A percentile compares a stretch with the other conserved stretches of the same genome.
Evolutionary conservation across 2,113 vertebrate genomes (phyloP).

Genomic region (Sterrhoptilus dennistouni): DNA sequence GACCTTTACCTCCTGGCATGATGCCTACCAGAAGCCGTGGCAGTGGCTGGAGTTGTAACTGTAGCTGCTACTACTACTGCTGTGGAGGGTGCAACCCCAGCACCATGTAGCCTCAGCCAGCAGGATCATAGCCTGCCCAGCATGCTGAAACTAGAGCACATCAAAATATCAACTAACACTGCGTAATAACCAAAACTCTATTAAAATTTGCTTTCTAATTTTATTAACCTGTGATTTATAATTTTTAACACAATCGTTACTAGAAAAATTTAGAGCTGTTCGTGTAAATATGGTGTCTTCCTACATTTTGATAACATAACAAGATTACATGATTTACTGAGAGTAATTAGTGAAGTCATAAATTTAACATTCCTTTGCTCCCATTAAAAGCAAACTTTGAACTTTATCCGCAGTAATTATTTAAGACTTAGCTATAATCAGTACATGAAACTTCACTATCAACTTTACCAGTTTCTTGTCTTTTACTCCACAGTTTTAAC

Average conservation of each 20-base stretch:
- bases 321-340: background rate
- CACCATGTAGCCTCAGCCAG: no score
- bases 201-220: background rate
- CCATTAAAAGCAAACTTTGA: background rate
- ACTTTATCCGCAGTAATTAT: background rate
- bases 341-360: no score
- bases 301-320: background rate
- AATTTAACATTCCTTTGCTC: background rate
- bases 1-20: no score
- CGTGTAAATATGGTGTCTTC: background rate
- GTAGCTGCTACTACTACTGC: no score
- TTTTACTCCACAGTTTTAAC: background rate
- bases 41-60: no score
- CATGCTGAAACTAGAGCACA: background rate
- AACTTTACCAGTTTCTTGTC: background rate
- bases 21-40: no score
- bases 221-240: no score
- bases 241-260: background rate
- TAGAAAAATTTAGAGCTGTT: background rate
- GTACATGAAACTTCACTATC: background rate
- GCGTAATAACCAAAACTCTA: background rate
- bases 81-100: no score
- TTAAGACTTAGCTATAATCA: background rate
- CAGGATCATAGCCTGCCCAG: background rate
- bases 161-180: background rate